phyloP scores from a whole-genome alignment of 2,888 invertebrate species.

The Chloroclysta siterata region DNA sequence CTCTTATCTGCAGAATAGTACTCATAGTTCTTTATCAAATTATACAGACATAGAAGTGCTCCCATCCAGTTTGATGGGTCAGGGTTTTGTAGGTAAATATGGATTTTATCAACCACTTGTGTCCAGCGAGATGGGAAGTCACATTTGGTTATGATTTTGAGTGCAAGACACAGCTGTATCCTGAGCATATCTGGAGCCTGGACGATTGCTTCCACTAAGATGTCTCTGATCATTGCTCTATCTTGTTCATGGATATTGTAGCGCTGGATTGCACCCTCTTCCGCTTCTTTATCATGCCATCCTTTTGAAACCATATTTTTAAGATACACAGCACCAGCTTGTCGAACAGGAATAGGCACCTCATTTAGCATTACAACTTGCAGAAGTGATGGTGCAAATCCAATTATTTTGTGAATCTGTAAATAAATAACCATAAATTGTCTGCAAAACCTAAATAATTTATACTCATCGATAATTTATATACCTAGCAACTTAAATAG shows the following conservation, averaged over 20 bases:
- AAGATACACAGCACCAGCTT: conserved; percentile 98
- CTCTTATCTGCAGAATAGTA: conserved; percentile 96
- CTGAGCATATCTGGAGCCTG: conserved; percentile 96
- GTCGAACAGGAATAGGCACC: conserved; percentile 95
- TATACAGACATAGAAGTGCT: conserved; percentile 95
- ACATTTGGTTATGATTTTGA: conserved; percentile 96
- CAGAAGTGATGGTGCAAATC: conserved; percentile 96
- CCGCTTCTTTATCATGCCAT: conserved; percentile 94
- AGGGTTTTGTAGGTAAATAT: conserved; percentile 95
- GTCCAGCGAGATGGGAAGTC: conserved; percentile 99
- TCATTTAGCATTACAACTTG: conserved; percentile 97
- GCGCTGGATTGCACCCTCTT: conserved; percentile 87
- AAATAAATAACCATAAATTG: conserved; percentile 40
- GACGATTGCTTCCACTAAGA: conserved; percentile 97
- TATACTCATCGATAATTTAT: neutral
- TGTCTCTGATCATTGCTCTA: conserved; percentile 94
- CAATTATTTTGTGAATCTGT: conserved; percentile 90
- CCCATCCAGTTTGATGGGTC: conserved; percentile 95
- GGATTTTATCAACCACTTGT: conserved; percentile 97
- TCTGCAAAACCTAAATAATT: neutral
- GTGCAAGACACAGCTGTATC: conserved; percentile 95
- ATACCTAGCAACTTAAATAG: no score
- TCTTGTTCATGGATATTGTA: conserved; percentile 98
- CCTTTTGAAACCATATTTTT: conserved; percentile 96
- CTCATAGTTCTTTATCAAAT: conserved; percentile 96